A percentile compares a stretch with the other conserved stretches of the same genome.
phyloP scores from a whole-genome alignment of 2,797 vertebrate species.

The Ataeniobius toweri region DNA sequence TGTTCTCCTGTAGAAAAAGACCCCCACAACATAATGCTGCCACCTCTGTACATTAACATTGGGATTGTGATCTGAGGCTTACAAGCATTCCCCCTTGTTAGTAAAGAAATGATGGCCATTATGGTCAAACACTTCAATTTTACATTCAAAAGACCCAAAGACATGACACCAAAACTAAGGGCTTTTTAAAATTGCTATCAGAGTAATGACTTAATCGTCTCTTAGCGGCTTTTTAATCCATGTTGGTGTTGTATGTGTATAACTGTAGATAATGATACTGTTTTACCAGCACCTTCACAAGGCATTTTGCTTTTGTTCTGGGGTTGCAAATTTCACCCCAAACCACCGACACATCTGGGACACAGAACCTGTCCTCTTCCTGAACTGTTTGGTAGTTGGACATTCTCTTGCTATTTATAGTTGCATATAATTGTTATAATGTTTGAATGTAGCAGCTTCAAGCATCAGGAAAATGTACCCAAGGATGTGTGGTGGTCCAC shows the following conservation, averaged over 20 bases:
- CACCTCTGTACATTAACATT: not conserved
- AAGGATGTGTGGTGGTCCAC: not conserved
- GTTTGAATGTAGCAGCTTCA: not conserved
- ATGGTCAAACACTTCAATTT: not conserved
- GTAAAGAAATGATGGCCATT: not conserved
- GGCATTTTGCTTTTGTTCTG: not conserved
- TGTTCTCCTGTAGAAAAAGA: no score
- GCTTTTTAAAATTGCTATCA: no score
- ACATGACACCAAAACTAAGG: not conserved
- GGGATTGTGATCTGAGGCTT: not conserved
- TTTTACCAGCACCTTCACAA: not conserved
- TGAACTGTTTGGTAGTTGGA: not conserved
- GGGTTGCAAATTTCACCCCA: not conserved
- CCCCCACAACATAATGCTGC: not conserved
- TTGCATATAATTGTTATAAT: not conserved
- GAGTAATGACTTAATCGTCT: no score
- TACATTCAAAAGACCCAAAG: not conserved
- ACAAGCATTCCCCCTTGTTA: not conserved
- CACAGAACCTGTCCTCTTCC: not conserved
- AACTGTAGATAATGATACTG: not conserved
- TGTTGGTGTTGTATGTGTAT: not conserved
- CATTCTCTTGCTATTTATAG: not conserved
- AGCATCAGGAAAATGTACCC: not conserved
- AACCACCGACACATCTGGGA: not conserved
- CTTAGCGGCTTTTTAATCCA: not conserved